These are phyloP conservation scores for Pedionomus torquatus DNA, from an alignment of 2,113 vertebrate species.

Conservation along the genomic window DNA sequence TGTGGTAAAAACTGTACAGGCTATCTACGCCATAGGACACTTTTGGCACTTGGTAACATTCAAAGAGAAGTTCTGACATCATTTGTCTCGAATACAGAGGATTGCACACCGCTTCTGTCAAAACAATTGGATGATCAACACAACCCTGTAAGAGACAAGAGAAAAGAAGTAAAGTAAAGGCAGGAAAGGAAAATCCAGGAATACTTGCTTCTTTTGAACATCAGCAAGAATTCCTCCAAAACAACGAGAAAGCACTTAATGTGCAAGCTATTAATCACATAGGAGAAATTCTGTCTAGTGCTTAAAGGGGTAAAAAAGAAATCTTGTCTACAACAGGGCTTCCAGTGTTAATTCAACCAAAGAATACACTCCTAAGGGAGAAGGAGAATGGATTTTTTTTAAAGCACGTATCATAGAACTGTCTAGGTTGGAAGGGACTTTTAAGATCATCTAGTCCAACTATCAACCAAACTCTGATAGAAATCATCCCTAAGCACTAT, in stretches of 20 bases:
- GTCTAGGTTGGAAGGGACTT: no score
- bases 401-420: not conserved
- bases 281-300: not conserved
- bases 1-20: conserved; percentile 91
- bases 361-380: not conserved
- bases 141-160: conserved; percentile 70
- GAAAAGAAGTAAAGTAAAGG: not conserved
- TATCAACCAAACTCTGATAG: no score
- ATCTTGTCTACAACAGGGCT: not conserved
- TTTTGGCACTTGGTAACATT: conserved; percentile 91
- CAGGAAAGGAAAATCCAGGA: not conserved
- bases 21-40: conserved; percentile 92
- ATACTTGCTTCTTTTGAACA: not conserved
- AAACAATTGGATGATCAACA: conserved; percentile 81
- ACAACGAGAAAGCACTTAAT: not conserved
- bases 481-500: no score
- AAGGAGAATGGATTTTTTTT: not conserved
- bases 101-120: conserved; percentile 84
- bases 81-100: conserved; percentile 82
- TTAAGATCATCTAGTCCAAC: no score
- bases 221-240: not conserved
- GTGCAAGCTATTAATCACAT: accelerated
- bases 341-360: not conserved
- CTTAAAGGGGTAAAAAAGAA: not conserved
- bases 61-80: conserved; percentile 92